Evolutionary conservation across 2,113 vertebrate species (phyloP).

Genomic region (Pomatorhinus ruficollis): DNA sequence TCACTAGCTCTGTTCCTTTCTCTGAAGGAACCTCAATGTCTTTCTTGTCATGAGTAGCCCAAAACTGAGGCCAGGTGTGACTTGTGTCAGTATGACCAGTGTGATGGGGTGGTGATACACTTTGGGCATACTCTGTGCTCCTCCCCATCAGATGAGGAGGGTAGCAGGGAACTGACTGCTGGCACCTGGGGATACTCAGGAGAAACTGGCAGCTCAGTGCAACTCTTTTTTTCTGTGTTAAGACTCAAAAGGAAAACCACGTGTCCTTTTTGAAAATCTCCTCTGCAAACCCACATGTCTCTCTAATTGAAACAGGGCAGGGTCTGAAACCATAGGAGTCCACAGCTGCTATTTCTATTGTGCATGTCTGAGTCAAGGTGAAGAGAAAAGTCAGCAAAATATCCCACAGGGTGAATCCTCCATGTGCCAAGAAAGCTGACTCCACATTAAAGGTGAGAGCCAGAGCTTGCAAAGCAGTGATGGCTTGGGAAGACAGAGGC

Average conservation of each 20-base stretch:
- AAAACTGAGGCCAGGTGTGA: not conserved
- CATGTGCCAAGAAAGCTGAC: slow-evolving; percentile 54
- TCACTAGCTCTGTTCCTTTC: not conserved
- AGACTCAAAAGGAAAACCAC: not conserved
- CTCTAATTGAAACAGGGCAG: slow-evolving; percentile 63
- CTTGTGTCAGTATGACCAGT: not conserved
- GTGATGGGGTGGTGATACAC: not conserved
- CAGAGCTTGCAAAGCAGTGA: slow-evolving; percentile 28
- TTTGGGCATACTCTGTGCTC: not conserved
- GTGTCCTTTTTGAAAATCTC: not conserved
- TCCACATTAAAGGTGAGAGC: slow-evolving; percentile 65
- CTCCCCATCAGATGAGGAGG: not conserved
- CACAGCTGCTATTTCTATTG: slow-evolving; percentile 54
- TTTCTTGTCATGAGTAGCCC: accelerated
- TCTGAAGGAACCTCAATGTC: not conserved
- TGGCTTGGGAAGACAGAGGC: slow-evolving; percentile 30
- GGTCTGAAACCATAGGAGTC: slow-evolving; percentile 47
- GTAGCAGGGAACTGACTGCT: not conserved
- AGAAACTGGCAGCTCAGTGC: not conserved
- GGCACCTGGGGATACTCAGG: not conserved
- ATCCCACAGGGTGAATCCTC: slow-evolving; percentile 58
- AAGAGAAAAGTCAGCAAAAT: slow-evolving; percentile 54
- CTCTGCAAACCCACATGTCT: not conserved
- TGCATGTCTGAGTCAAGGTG: slow-evolving; percentile 48
- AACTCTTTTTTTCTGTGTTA: not conserved